Conservation (phyloP, 2,113 vertebrate genomes). For the Platycercus adscitus region DNA sequence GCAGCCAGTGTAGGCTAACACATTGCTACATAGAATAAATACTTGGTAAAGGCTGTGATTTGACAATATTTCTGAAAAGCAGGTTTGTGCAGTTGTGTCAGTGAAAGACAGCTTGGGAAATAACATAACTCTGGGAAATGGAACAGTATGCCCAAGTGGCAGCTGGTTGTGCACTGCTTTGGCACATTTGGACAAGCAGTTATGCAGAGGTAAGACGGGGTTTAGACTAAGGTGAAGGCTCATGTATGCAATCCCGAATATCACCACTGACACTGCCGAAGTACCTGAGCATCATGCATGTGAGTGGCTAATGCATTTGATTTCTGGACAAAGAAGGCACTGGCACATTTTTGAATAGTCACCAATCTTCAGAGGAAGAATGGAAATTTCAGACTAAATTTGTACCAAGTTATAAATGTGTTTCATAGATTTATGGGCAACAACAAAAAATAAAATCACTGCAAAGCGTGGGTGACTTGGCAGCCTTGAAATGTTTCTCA, state of each 20-base stretch:
- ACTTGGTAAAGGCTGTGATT: background rate
- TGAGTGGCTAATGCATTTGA: background rate
- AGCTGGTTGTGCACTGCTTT: background rate
- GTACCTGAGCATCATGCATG: accelerated
- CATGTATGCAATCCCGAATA: accelerated
- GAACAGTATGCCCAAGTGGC: background rate
- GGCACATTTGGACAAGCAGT: background rate
- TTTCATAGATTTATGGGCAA: background rate
- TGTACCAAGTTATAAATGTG: background rate
- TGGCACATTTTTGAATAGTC: background rate
- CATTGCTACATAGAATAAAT: background rate
- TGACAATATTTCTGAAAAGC: background rate
- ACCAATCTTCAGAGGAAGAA: background rate
- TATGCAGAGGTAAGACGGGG: accelerated
- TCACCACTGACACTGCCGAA: background rate
- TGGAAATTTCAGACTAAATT: background rate
- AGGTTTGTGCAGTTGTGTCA: accelerated
- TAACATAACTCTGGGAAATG: accelerated
- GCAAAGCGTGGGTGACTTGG: background rate
- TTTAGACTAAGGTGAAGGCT: background rate
- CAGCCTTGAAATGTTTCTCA: background rate
- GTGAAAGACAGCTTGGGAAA: background rate
- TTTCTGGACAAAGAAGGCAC: background rate
- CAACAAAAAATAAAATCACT: background rate
- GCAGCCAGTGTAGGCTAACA: background rate